phyloP scores from a whole-genome alignment of 2,113 vertebrate species.

The Arizona elegans region DNA sequence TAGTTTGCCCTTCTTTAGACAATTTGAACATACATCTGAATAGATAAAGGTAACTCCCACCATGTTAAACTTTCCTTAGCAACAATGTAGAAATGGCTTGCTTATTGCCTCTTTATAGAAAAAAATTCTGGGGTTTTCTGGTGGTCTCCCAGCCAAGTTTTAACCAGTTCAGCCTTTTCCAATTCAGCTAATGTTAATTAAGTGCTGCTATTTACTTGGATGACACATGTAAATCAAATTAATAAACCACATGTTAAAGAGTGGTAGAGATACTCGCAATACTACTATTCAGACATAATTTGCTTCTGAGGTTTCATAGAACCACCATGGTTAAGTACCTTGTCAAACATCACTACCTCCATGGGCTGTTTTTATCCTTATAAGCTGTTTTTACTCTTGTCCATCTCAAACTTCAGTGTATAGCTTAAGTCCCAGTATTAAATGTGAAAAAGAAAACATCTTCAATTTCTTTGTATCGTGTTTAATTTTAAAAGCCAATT shows the following conservation, averaged over 20 bases:
- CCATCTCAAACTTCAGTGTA: neutral
- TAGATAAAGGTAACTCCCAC: neutral
- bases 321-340: neutral
- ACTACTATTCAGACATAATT: neutral
- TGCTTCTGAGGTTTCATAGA: neutral
- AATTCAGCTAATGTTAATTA: neutral
- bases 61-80: neutral
- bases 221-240: neutral
- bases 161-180: neutral
- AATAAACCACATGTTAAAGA: neutral
- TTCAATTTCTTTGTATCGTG: neutral
- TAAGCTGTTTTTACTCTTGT: neutral
- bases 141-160: neutral
- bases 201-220: neutral
- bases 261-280: neutral
- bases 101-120: neutral
- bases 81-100: neutral
- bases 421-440: neutral
- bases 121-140: neutral
- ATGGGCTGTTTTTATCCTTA: neutral
- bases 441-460: neutral
- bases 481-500: neutral
- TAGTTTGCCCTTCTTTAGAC: neutral
- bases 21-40: neutral
- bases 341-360: neutral